Conservation (phyloP, 2,797 vertebrate species). For the Danio kyathit region DNA sequence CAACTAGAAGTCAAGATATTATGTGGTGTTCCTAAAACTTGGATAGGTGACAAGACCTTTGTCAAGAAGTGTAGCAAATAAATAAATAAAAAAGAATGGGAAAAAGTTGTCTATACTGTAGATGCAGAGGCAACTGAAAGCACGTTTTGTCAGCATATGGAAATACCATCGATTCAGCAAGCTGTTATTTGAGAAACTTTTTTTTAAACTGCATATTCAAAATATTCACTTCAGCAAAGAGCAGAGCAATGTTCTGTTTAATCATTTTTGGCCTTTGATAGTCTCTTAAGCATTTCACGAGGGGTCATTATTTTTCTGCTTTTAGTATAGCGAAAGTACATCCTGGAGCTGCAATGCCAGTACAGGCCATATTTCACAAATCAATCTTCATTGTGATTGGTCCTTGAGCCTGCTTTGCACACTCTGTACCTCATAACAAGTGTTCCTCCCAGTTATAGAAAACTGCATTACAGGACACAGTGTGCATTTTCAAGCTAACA, state of each 20-base stretch:
- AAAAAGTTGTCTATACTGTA: too few species aligned
- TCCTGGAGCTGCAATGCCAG: not conserved
- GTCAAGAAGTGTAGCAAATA: too few species aligned
- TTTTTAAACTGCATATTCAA: not conserved
- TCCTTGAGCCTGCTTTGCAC: not conserved
- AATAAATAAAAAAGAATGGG: too few species aligned
- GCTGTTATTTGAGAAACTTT: not conserved
- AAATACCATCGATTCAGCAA: not conserved
- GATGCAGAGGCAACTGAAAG: not conserved
- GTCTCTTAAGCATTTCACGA: not conserved
- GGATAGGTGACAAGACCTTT: too few species aligned
- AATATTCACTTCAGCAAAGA: not conserved
- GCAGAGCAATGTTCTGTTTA: not conserved
- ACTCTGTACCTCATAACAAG: constrained; percentile 10
- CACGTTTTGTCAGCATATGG: not conserved
- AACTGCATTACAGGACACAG: not conserved
- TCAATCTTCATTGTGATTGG: not conserved
- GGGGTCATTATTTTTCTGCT: not conserved
- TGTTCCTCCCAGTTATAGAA: not conserved
- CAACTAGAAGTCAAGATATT: too few species aligned
- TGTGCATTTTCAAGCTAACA: not conserved
- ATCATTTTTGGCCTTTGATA: not conserved
- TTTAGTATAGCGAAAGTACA: constrained; percentile 11
- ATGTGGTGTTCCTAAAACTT: too few species aligned
- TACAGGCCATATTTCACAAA: not conserved